Evolutionary conservation across 2,113 vertebrate genomes (phyloP).

Genomic region (Bufo bufo): DNA sequence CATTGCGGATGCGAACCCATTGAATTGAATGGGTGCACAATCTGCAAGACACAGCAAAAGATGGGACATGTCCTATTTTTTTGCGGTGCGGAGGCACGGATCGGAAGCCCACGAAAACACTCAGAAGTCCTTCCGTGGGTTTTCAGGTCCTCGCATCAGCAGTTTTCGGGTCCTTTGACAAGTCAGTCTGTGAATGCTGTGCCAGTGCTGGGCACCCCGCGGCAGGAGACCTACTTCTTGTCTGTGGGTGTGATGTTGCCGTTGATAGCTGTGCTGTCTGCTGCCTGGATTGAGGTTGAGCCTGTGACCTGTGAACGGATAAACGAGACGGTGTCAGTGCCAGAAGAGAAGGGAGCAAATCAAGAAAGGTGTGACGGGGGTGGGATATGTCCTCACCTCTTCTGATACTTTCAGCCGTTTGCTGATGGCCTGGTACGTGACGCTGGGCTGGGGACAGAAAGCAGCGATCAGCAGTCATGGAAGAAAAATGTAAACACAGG

Average conservation of each 20-base stretch:
- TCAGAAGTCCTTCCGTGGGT: too few relatives aligned
- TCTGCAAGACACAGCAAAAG: too few relatives aligned
- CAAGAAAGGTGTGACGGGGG: not conserved
- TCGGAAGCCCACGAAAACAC: too few relatives aligned
- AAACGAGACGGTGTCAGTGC: not conserved
- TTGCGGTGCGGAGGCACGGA: too few relatives aligned
- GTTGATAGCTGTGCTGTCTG: conserved; percentile 96
- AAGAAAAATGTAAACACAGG: not conserved
- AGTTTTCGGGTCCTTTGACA: too few relatives aligned
- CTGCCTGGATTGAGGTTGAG: conserved; percentile 96
- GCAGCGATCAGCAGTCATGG: not conserved
- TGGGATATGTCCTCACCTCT: conserved; percentile 76
- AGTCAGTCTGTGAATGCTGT: too few relatives aligned
- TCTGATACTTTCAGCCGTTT: conserved; percentile 96
- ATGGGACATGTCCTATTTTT: too few relatives aligned
- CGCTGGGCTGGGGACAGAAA: conserved; percentile 70
- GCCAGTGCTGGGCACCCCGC: not conserved
- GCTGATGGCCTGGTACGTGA: conserved; percentile 86
- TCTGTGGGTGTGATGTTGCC: conserved; percentile 97
- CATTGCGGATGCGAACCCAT: too few relatives aligned
- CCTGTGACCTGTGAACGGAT: conserved; percentile 81
- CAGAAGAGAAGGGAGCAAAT: not conserved
- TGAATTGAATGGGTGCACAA: too few relatives aligned
- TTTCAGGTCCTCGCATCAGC: too few relatives aligned
- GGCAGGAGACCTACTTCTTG: conserved; percentile 82